Evolutionary conservation across 1,140 invertebrate species (phyloP).

Genomic region (Scaptomyza montana): DNA sequence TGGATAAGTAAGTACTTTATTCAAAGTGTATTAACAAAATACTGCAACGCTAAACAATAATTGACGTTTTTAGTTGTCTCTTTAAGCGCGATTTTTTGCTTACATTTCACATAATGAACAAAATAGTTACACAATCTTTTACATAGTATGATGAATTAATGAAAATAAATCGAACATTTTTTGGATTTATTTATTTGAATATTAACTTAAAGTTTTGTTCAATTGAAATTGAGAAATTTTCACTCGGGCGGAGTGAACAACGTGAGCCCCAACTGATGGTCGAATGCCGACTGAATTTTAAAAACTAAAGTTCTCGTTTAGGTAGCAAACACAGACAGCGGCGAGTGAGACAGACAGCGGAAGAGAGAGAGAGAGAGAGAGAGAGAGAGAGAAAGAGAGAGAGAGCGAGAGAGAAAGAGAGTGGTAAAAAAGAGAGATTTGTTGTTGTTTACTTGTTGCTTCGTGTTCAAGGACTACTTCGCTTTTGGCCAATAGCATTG

Average conservation of each 20-base stretch:
- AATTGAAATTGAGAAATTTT: constrained; percentile 1
- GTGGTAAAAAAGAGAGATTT: constrained; percentile 15
- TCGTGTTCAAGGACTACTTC: constrained; percentile 20
- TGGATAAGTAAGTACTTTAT: neutral
- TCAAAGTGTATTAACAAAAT: neutral
- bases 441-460: constrained; percentile 36
- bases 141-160: neutral
- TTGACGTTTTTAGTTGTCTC: neutral
- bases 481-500: constrained; percentile 13
- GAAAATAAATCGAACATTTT: neutral
- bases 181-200: neutral
- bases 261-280: constrained; percentile 76
- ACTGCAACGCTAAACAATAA: constrained; percentile 8
- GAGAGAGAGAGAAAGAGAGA: neutral
- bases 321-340: constrained; percentile 59
- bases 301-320: constrained; percentile 79
- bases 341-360: neutral
- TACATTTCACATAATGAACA: constrained; percentile 1
- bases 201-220: neutral
- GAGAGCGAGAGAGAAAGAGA: constrained; percentile 14
- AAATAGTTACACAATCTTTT: neutral
- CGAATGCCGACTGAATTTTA: constrained; percentile 79
- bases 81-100: constrained; percentile 14
- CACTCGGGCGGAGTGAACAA: constrained; percentile 35
- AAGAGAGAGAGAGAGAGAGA: constrained; percentile 17